These are phyloP conservation scores for Chironomus tepperi DNA, from an alignment of 1,140 invertebrate species.

Conservation along the genomic window DNA sequence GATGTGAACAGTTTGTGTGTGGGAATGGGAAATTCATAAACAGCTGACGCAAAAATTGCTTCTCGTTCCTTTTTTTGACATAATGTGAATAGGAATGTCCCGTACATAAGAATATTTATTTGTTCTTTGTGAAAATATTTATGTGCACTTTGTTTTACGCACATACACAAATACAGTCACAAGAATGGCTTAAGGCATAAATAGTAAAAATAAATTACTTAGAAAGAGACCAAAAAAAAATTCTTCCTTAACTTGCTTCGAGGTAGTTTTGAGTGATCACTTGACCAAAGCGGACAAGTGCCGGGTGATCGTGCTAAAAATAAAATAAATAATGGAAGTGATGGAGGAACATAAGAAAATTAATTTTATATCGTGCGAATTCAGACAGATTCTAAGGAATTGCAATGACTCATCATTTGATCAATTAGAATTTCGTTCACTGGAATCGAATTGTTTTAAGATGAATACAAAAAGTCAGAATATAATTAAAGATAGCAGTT, in stretches of 20 bases:
- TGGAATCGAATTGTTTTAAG: neutral
- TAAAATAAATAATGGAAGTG: neutral
- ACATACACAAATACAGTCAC: neutral
- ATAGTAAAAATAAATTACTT: neutral
- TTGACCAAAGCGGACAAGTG: neutral
- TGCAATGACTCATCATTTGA: neutral
- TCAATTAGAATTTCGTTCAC: neutral
- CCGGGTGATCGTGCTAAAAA: neutral
- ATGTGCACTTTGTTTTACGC: neutral
- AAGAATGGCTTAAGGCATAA: neutral
- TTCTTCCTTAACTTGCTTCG: neutral
- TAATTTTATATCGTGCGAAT: neutral
- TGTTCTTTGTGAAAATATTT: neutral
- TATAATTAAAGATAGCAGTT: neutral
- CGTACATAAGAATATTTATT: neutral
- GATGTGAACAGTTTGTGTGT: neutral
- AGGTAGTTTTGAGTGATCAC: neutral
- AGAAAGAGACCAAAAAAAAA: neutral
- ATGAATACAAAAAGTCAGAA: neutral
- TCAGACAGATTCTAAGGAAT: neutral
- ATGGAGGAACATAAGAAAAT: neutral
- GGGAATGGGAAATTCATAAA: conserved; percentile 4
- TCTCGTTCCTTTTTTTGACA: neutral
- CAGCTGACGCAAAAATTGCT: neutral
- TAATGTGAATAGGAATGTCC: neutral